A percentile compares a stretch with the other conserved stretches of the same genome.
phyloP scores from a whole-genome alignment of 2,888 invertebrate genomes.

The Chymomyza procnemis region DNA sequence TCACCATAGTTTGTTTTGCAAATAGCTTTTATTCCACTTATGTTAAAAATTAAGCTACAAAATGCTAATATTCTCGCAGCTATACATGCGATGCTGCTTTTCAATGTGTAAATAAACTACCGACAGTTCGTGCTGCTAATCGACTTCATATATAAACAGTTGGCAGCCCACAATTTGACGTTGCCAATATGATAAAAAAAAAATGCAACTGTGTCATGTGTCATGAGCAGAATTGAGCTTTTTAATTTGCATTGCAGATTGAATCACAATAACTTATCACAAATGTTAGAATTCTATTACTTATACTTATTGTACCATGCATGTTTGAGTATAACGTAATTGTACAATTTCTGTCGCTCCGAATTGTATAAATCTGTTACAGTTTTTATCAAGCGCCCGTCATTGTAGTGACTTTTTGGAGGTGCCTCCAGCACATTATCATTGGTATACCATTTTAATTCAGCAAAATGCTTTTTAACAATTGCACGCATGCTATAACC shows the following conservation, averaged over 20 bases:
- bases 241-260: neutral
- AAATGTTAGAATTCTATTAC: neutral
- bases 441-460: conserved; percentile 46
- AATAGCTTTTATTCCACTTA: neutral
- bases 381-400: conserved; percentile 42
- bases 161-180: neutral
- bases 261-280: no score
- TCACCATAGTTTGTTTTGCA: neutral
- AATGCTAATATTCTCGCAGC: neutral
- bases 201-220: no score
- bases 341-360: conserved; percentile 45
- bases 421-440: conserved; percentile 58
- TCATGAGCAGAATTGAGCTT: neutral
- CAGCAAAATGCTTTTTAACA: conserved; percentile 48
- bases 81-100: neutral
- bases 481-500: conserved; percentile 37
- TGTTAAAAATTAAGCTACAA: neutral
- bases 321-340: conserved; percentile 41
- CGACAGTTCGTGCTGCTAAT: neutral
- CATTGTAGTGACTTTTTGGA: conserved; percentile 46
- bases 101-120: neutral
- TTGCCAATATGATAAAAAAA: neutral
- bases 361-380: conserved; percentile 40
- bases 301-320: neutral
- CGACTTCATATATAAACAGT: neutral